These are phyloP conservation scores for Dascillus cervinus DNA, from an alignment of 2,888 invertebrate genomes.

Conservation along the genomic window DNA sequence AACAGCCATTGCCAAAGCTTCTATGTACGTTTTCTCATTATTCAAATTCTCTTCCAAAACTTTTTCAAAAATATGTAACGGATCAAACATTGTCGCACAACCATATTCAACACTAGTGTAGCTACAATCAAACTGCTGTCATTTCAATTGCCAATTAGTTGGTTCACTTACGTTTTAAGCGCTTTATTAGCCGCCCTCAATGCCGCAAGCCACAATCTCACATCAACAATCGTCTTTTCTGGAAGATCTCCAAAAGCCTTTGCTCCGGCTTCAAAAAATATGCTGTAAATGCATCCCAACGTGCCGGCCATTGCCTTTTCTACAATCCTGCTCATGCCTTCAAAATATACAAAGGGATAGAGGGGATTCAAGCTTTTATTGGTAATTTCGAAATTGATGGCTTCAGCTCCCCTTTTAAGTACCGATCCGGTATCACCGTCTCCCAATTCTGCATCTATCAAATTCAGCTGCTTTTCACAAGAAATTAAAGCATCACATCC, in stretches of 20 bases:
- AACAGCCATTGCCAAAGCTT: constrained; percentile 37
- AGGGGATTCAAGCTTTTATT: constrained; percentile 24
- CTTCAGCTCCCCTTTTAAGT: constrained; percentile 29
- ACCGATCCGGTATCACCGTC: constrained; percentile 67
- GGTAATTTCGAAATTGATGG: constrained; percentile 27
- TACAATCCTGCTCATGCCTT: constrained; percentile 48
- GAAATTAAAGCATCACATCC: constrained; percentile 50
- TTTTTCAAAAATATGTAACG: constrained; percentile 29
- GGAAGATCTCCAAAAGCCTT: constrained; percentile 41
- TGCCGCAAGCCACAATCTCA: constrained; percentile 42
- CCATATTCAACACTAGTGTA: constrained; percentile 57
- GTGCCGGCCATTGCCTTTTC: constrained; percentile 71
- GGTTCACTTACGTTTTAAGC: constrained; percentile 35
- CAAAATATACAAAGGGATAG: constrained; percentile 33
- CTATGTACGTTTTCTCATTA: constrained; percentile 23
- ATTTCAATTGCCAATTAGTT: neutral
- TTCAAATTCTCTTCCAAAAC: constrained; percentile 24
- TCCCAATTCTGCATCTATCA: constrained; percentile 61
- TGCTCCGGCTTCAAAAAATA: constrained; percentile 62
- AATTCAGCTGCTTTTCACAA: constrained; percentile 54
- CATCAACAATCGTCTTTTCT: constrained; percentile 22
- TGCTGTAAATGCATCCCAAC: constrained; percentile 70
- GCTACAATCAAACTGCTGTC: constrained; percentile 36
- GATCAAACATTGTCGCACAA: constrained; percentile 57
- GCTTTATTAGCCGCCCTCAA: constrained; percentile 45